Evolutionary conservation across 1,140 invertebrate genomes (phyloP), one percentile per base, ranked within the genome.

Genomic region (Archivesica marissinica): DNA sequence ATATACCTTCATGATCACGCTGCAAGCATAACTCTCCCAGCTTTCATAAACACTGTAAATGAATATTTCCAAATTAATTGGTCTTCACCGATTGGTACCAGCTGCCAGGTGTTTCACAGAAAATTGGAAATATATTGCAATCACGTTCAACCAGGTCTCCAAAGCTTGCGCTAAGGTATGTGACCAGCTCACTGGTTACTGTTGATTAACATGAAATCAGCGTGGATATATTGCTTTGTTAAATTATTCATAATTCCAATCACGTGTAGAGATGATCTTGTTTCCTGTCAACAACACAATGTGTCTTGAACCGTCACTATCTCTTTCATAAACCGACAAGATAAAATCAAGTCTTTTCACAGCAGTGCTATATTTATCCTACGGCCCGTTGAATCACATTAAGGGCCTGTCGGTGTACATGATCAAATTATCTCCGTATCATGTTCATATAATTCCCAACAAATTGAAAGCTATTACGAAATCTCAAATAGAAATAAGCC

Each of bases 221-320:
- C 20, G 17, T 23, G 50, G 50, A 64, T 33, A 64, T 64, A 20
- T 35, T 17, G 59, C 59, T 33, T 33, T 33, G 23, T 20, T 64
- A 35, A 64, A 64, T 64, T 35, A 64, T 64, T 64, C 59, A 64
- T 64, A 64, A 35, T 35, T 64, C 23, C 59, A 35, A 64, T 64
- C 59, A 64, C 20, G 59, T 20, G 30, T 13, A 64, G 30, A 25
- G 30, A 64, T 33, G 38, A 35, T 33, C 33, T 25, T 25, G 59
- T 35, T 64, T 64, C 59, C 59, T 64, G 59, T 15, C 13, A 4
- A 64, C 59, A 64, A 25, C 15, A 33, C 30, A 35, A 0, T 64
- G 23, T 64, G 11, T 64, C 33, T 64, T 64, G 30, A 64, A 64
- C 59, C 23, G 25, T 25, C 11, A 2, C n/a, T 64, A 64, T 64